Evolutionary conservation across 2,797 vertebrate species (phyloP).

Genomic region (Macropus fuliginosus): DNA sequence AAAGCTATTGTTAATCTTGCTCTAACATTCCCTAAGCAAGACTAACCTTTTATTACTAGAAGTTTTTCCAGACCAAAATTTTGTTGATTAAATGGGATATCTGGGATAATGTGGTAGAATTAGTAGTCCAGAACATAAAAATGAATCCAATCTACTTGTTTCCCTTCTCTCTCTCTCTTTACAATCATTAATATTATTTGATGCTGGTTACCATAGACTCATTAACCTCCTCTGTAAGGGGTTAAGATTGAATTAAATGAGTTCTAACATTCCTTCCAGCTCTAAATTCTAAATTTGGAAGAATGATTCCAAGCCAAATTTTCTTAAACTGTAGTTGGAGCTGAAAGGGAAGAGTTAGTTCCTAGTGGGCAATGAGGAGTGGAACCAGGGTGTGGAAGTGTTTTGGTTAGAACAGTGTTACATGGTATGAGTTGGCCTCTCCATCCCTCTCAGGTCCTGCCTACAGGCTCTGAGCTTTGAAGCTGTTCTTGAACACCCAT

Average conservation of each 20-base stretch:
- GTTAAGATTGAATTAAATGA: not conserved
- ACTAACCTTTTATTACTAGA: not conserved
- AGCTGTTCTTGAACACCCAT: not conserved
- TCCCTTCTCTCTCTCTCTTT: conserved; percentile 6
- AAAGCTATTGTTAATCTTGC: not conserved
- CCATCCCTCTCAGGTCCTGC: not conserved
- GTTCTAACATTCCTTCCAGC: not conserved
- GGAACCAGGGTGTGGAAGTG: not conserved
- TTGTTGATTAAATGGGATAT: not conserved
- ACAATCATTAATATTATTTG: not conserved
- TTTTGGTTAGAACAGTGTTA: not conserved
- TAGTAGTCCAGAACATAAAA: not conserved
- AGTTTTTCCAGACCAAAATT: not conserved
- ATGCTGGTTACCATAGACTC: not conserved
- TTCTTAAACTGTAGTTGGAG: not conserved
- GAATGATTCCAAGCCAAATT: not conserved
- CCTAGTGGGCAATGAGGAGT: not conserved
- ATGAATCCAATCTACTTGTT: not conserved
- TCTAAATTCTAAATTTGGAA: not conserved
- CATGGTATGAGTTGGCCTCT: not conserved
- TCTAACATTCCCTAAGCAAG: not conserved
- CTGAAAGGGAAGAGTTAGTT: not conserved
- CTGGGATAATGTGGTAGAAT: not conserved
- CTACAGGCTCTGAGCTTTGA: not conserved
- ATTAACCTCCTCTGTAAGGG: not conserved